Conservation (phyloP, 2,113 vertebrate genomes). For the Egretta garzetta region DNA sequence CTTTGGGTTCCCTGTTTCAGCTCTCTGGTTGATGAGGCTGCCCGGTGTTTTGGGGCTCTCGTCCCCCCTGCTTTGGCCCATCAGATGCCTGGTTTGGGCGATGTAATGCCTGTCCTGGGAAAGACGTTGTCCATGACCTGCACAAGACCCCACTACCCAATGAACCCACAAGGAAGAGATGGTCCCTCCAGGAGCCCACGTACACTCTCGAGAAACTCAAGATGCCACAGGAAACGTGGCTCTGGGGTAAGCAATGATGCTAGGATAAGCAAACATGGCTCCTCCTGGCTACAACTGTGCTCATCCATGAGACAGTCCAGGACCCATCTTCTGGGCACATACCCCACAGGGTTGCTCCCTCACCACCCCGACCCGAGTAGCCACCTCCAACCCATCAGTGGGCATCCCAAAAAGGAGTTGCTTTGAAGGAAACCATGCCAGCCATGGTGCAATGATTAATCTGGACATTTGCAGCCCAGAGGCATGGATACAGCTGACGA, state of each 20-base stretch:
- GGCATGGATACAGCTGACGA: not conserved
- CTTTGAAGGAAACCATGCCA: not conserved
- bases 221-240: accelerated
- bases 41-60: not conserved
- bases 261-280: not conserved
- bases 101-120: not conserved
- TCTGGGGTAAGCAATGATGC: not conserved
- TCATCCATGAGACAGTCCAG: not conserved
- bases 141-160: too few relatives aligned
- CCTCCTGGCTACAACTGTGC: not conserved
- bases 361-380: not conserved
- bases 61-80: not conserved
- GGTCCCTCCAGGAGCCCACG: not conserved
- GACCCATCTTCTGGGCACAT: not conserved
- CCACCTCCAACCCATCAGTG: not conserved
- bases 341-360: not conserved
- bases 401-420: not conserved
- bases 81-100: not conserved
- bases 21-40: accelerated
- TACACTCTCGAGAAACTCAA: not conserved
- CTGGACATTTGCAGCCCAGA: not conserved
- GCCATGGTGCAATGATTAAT: not conserved
- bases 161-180: not conserved
- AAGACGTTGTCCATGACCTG: not conserved
- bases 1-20: not conserved